Base-by-base conservation (phyloP, 2,113 vertebrate species). In the Nothobranchius kuhntae region DNA sequence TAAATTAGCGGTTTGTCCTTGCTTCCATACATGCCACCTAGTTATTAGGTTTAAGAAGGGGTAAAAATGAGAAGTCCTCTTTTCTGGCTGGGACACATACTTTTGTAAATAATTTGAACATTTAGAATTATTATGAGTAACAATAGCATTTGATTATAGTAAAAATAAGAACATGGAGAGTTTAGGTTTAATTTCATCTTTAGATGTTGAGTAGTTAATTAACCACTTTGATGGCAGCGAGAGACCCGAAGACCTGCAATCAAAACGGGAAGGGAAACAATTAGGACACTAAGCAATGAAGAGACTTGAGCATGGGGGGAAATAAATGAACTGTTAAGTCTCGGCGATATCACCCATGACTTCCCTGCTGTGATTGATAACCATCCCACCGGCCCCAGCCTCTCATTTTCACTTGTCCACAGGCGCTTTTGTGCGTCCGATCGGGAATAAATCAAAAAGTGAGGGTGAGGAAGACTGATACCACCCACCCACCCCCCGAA, bases 401-500 rank as follows among this genome's bases (percentile, higher is more conserved):
- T 77, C 77, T 87, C 86, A 80, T 90, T 91, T 89, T 89, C 77
- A 57, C 83, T 87, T 87, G 89, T 92, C 86, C 80, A 81, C 83
- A 62, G 77, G 84, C 82, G 59, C 83, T 89, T 90, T 91, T 91
- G 88, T 91, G 81, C 53, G 86, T 92, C 89, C 87, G 81, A 92
- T 92, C 89, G 87, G 81, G 90, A 92, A 93, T 92, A 92, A 93
- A 93, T 92, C 89, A 93, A 91, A 91, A 88, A 83, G 73, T 77
- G 86, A 73, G 83, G 72, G 75, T 91, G 91, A 93, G 87, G 88
- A 89, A 92, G 91, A 92, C 84, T 56, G 89, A 90, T 93, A 92
- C 90, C 77, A 51, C 80, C 83, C 79, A 64, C 84, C 88, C 91
- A 90, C 91, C 89, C 46, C 90, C 83, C 77, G 90, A 89, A 88